Conservation (phyloP, 2,113 vertebrate species). For the Halcyon malimbica region DNA sequence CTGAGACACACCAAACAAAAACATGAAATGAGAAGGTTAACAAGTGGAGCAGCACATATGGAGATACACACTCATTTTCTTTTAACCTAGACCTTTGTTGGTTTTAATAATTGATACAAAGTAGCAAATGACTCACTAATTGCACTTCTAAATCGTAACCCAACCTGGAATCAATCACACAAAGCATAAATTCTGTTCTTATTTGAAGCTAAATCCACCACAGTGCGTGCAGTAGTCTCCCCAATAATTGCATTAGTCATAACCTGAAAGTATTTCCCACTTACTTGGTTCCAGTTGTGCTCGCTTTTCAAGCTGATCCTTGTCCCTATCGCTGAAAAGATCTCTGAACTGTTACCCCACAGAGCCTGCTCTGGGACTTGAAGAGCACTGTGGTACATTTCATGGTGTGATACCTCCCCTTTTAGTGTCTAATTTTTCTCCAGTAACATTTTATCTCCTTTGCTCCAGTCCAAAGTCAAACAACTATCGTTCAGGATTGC, state of each 20-base stretch:
- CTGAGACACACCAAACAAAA: background rate
- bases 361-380: background rate
- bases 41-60: background rate
- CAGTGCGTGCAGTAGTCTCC: background rate
- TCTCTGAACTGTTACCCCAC: background rate
- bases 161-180: conserved; percentile 59
- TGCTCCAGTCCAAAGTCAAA: background rate
- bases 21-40: background rate
- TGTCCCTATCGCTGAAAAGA: background rate
- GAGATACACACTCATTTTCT: background rate
- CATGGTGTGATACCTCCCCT: background rate
- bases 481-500: background rate
- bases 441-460: background rate
- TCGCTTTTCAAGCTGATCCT: conserved; percentile 29
- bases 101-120: conserved; percentile 60
- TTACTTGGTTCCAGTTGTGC: conserved; percentile 31
- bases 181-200: conserved; percentile 22
- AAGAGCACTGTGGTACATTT: background rate
- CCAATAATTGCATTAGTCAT: conserved; percentile 59
- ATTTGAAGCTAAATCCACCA: conserved; percentile 31
- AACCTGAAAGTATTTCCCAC: conserved; percentile 43
- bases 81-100: conserved; percentile 45
- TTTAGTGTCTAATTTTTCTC: background rate
- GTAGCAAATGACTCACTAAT: conserved; percentile 60
- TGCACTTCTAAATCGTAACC: conserved; percentile 38